These are phyloP conservation scores for Micropoecilia bifurca DNA, from an alignment of 2,797 vertebrate species.

Conservation along the genomic window DNA sequence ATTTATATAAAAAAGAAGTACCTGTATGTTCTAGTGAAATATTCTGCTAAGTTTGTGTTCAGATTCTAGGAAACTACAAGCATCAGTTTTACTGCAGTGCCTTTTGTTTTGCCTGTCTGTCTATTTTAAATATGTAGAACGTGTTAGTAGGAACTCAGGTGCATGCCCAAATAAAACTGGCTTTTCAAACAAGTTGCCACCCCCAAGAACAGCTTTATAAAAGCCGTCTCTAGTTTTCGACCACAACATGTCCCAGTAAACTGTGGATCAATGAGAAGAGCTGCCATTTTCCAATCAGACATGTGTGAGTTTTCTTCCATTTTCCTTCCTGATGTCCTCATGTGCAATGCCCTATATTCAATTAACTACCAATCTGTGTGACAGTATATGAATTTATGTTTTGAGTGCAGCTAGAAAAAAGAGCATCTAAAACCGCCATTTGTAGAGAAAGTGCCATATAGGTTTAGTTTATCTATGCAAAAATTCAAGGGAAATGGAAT, in stretches of 20 bases:
- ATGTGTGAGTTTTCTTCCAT: neutral
- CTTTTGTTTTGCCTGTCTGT: neutral
- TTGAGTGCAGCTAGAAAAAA: neutral
- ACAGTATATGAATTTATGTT: neutral
- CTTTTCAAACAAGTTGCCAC: neutral
- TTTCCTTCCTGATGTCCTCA: neutral
- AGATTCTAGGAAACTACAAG: neutral
- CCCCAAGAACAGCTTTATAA: neutral
- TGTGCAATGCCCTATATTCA: neutral
- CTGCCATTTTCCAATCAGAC: neutral
- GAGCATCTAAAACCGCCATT: neutral
- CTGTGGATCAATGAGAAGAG: neutral
- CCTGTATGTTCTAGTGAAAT: neutral
- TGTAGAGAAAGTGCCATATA: neutral
- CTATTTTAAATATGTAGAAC: neutral
- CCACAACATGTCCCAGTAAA: neutral
- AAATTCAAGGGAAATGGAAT: slow-evolving; percentile 1
- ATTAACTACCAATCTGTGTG: neutral
- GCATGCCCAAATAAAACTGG: neutral
- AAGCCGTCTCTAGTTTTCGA: neutral
- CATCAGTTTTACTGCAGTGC: neutral
- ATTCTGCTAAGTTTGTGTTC: neutral
- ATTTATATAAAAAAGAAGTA: neutral
- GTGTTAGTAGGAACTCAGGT: neutral
- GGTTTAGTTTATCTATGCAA: neutral